Conservation (phyloP, 2,888 invertebrate species). For the Panzeria rudis region DNA sequence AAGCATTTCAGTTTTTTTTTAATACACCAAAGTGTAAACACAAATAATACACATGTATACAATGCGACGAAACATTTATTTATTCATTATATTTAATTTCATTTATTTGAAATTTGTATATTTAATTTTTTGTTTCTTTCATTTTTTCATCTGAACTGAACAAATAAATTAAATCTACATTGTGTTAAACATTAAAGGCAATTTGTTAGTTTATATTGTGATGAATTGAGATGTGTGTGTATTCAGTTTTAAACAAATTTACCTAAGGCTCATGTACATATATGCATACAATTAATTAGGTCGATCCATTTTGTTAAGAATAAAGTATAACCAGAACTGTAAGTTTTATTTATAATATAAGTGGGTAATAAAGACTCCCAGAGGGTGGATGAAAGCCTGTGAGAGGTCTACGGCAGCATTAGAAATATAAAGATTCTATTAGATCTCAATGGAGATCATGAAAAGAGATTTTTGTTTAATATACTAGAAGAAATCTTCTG, state of each 20-base stretch:
- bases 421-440: no score
- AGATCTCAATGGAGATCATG: no score
- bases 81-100: constrained; percentile 52
- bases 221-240: constrained; percentile 32
- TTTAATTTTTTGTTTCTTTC: not conserved
- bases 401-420: no score
- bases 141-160: constrained; percentile 18
- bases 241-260: constrained; percentile 46
- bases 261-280: not conserved
- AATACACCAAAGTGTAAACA: constrained; percentile 28
- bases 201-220: constrained; percentile 59
- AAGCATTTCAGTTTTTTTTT: constrained; percentile 16
- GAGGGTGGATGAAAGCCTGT: not conserved
- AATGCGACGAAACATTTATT: constrained; percentile 43
- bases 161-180: constrained; percentile 64
- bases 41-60: constrained; percentile 24
- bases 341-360: not conserved
- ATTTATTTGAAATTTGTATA: constrained; percentile 51
- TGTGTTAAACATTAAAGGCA: constrained; percentile 68
- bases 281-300: not conserved
- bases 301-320: not conserved
- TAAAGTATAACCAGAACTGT: not conserved
- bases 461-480: no score
- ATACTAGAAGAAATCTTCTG: no score
- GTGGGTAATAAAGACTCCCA: not conserved